phyloP scores from a whole-genome alignment of 2,797 vertebrate species.

The Chloroceryle inda region DNA sequence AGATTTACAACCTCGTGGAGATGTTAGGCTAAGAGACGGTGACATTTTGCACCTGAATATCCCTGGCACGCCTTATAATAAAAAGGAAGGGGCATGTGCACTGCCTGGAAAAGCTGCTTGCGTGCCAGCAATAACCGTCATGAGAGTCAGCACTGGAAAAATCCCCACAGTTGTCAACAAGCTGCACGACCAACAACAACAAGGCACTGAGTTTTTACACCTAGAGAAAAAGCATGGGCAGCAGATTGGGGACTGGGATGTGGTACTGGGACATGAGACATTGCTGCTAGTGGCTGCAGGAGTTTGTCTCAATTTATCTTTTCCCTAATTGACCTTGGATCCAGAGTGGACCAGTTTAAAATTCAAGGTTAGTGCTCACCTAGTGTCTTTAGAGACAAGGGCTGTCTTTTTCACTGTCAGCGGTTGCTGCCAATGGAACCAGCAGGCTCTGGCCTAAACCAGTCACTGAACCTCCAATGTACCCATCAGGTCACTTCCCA shows the following conservation, averaged over 20 bases:
- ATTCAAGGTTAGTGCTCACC: not conserved
- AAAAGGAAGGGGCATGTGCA: not conserved
- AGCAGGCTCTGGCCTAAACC: not conserved
- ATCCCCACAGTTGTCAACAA: accelerated
- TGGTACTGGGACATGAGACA: not conserved
- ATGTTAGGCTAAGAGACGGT: not conserved
- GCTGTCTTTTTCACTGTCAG: not conserved
- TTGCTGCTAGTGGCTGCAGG: not conserved
- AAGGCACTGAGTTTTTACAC: not conserved
- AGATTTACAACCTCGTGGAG: not conserved
- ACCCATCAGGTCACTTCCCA: not conserved
- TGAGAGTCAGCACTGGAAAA: not conserved
- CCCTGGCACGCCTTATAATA: accelerated
- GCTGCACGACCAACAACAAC: not conserved
- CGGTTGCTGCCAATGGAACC: not conserved
- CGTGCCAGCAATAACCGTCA: not conserved
- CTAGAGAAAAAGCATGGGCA: not conserved
- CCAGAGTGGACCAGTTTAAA: not conserved
- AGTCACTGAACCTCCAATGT: not conserved
- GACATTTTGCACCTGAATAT: not conserved
- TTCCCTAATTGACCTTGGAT: not conserved
- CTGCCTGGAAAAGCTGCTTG: not conserved
- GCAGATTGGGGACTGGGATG: not conserved
- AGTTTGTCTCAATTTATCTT: not conserved
- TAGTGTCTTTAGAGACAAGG: not conserved